Base-by-base conservation (phyloP, 1,140 invertebrate species). In the Helicoverpa zea region DNA sequence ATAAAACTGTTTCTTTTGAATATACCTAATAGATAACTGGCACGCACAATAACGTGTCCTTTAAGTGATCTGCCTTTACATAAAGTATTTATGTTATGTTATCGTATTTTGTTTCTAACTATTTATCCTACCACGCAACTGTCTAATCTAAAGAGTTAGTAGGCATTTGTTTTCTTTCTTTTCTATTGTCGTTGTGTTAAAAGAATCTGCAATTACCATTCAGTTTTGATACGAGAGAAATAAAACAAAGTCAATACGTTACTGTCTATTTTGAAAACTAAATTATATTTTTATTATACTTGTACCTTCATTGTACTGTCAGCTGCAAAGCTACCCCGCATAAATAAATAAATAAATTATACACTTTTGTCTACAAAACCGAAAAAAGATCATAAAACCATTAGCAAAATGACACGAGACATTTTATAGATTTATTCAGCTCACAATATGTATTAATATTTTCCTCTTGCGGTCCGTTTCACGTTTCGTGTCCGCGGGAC, bases 401-500 rank as follows among this genome's bases (percentile, higher is more conserved):
- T 14, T 54, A 30, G 16, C 49, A 54, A 58, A 58, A 64, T 16
- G 14, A 23, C 49, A 49, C 10, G 13, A 30, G 16, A 7, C 18
- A 51, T 23, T 47, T 51, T 35, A 49, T 23, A 49, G 49, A 51
- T 52, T 70, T 30, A 54, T 72, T 52, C 68, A 10, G 16, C 13
- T 54, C 68, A 72, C 12, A 52, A 72, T 30, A 43, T 9, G 35
- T 35, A 35, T 35, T 3, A 35, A 35, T 35, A 35, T 35, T 35
- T 35, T 35, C 35, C 35, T 35, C 35, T 35, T 7, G 35, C 3
- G 35, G 35, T 35, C 35, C 35, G 64, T 68, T 49, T 68, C 43
- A 68, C 64, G 49, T 68, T 68, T 68, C 43, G 58, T 49, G 35
- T 12, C 43, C 64, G 16, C 43, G 64, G 64, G 16, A 12, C 14